Evolutionary conservation across 2,797 vertebrate genomes (phyloP).

Genomic region (Poeciliopsis infans): DNA sequence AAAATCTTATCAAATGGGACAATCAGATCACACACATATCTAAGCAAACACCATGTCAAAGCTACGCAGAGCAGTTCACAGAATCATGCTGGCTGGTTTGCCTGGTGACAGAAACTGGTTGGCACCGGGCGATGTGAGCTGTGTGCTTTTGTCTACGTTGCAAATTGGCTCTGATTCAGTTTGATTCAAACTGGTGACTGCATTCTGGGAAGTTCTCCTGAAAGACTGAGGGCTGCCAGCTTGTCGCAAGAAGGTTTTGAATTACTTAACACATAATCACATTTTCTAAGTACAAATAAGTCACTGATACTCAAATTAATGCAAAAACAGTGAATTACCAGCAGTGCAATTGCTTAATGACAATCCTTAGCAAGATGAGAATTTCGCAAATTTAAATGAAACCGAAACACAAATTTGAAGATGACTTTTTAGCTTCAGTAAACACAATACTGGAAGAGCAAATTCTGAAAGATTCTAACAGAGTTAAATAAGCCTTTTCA

Average conservation of each 20-base stretch:
- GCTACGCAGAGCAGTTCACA: conserved; percentile 6
- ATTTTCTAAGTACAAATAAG: background rate
- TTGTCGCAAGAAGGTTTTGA: conserved; percentile 6
- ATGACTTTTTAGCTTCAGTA: background rate
- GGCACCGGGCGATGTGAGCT: conserved; percentile 6
- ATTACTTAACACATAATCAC: background rate
- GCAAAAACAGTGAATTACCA: background rate
- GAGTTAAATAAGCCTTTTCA: background rate
- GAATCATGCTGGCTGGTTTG: conserved; percentile 21
- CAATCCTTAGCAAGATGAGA: background rate
- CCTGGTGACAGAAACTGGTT: conserved; percentile 41
- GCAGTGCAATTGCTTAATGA: background rate
- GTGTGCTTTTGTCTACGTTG: conserved; percentile 24
- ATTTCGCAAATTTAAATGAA: background rate
- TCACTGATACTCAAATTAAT: background rate
- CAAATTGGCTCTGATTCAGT: conserved; percentile 56
- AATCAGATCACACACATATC: conserved; percentile 25
- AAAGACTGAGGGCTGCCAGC: conserved; percentile 25
- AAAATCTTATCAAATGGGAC: conserved; percentile 47
- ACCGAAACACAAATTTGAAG: background rate
- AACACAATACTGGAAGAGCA: background rate
- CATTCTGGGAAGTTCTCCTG: conserved; percentile 24
- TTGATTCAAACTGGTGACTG: conserved; percentile 11
- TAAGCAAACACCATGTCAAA: conserved; percentile 16
- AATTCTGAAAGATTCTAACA: background rate